Evolutionary conservation across 2,113 vertebrate species (phyloP).

Genomic region (Lichenostomus cassidix): DNA sequence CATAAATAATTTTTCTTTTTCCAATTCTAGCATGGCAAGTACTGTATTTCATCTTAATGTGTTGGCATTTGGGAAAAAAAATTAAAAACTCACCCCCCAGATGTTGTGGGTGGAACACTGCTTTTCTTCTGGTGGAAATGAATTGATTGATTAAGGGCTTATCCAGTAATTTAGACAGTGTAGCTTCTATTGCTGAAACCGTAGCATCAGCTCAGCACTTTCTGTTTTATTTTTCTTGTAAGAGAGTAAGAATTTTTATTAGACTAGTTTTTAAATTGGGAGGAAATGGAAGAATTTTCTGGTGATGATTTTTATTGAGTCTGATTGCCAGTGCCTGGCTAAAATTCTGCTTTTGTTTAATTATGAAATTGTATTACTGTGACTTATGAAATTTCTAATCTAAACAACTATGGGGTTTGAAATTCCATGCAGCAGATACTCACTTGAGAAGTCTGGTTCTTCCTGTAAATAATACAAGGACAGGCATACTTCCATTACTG

Average conservation of each 20-base stretch:
- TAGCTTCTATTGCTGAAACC: background rate
- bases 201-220: background rate
- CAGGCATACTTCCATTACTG: background rate
- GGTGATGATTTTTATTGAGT: background rate
- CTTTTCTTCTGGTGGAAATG: background rate
- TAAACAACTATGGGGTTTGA: background rate
- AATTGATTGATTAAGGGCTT: background rate
- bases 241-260: background rate
- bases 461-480: background rate
- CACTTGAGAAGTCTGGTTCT: background rate
- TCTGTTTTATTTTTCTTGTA: background rate
- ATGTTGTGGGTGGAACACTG: background rate
- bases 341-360: background rate
- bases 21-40: background rate
- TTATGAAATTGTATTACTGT: background rate
- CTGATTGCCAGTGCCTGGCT: background rate
- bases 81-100: accelerated
- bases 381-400: background rate
- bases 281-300: background rate
- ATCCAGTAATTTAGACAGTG: background rate
- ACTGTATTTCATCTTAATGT: background rate
- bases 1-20: background rate
- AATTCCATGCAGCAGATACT: background rate
- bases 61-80: background rate
- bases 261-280: background rate